Conservation (phyloP, 2,113 vertebrate species). For the Antennarius striatus region DNA sequence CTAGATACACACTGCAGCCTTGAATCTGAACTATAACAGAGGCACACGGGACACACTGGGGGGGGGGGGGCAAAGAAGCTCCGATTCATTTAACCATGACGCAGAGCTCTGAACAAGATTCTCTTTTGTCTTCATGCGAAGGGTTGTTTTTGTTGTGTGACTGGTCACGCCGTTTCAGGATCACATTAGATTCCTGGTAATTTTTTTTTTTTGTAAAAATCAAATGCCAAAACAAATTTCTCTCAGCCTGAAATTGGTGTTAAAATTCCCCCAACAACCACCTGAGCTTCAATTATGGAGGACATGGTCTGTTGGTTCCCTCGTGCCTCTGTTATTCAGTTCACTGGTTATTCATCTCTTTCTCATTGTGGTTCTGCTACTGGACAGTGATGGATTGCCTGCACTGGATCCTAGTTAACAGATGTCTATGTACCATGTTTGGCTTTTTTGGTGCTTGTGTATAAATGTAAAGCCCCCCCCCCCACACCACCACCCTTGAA, state of each 20-base stretch:
- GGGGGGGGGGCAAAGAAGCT: background rate
- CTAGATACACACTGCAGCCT: slow-evolving; percentile 28
- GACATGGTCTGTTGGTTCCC: slow-evolving; percentile 13
- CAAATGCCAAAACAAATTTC: background rate
- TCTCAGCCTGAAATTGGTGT: background rate
- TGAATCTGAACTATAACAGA: slow-evolving; percentile 27
- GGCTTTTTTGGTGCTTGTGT: slow-evolving; percentile 79
- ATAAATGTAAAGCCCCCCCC: slow-evolving; percentile 80
- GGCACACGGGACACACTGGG: slow-evolving; percentile 11
- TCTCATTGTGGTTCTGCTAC: slow-evolving; percentile 41
- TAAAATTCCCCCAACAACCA: slow-evolving; percentile 11
- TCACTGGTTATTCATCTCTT: slow-evolving; percentile 28
- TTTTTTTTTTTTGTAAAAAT: too few species aligned
- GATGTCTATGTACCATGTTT: slow-evolving; percentile 71
- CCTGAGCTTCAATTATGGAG: slow-evolving; percentile 1
- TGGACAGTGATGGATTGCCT: slow-evolving; percentile 48
- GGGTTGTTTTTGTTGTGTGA: slow-evolving; percentile 34
- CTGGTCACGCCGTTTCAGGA: slow-evolving; percentile 6
- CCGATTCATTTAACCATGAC: slow-evolving; percentile 26
- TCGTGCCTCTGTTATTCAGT: slow-evolving; percentile 51
- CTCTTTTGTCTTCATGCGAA: background rate
- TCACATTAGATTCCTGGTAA: background rate
- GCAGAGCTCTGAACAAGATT: slow-evolving; percentile 36
- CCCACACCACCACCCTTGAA: slow-evolving; percentile 20
- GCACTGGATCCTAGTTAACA: slow-evolving; percentile 60